These are phyloP conservation scores for Epinephelus moara DNA, from an alignment of 2,113 vertebrate genomes.

Conservation along the genomic window DNA sequence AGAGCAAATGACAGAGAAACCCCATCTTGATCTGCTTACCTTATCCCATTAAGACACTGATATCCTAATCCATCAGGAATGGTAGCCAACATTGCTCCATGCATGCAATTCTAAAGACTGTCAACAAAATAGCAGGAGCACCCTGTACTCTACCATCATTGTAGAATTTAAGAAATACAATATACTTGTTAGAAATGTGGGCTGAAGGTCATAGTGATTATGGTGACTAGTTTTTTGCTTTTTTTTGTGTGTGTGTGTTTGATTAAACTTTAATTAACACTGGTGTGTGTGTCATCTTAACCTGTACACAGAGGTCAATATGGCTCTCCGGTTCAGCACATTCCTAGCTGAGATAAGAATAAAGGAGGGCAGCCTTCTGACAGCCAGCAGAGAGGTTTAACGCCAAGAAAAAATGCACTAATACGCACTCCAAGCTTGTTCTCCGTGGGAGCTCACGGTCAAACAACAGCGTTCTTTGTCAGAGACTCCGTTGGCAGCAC, in stretches of 20 bases:
- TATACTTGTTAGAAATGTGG: too few relatives aligned
- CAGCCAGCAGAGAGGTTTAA: conserved; percentile 51
- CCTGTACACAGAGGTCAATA: not conserved
- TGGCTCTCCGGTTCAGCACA: not conserved
- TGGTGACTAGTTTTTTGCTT: not conserved
- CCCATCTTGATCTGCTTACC: conserved; percentile 49
- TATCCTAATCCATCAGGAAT: conserved; percentile 50
- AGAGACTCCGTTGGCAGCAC: conserved; percentile 22
- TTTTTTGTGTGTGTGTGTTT: too few relatives aligned
- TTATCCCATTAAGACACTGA: conserved; percentile 63
- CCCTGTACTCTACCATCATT: too few relatives aligned
- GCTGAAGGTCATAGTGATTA: not conserved
- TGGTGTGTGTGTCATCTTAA: not conserved
- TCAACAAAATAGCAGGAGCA: not conserved
- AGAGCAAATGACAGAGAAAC: not conserved
- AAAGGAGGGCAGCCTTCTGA: conserved; percentile 13
- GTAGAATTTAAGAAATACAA: not conserved
- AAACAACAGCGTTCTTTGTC: conserved; percentile 62
- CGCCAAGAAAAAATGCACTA: conserved; percentile 46
- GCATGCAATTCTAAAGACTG: conserved; percentile 14
- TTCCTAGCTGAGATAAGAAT: conserved; percentile 34
- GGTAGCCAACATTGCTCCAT: not conserved
- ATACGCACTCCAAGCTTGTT: conserved; percentile 34
- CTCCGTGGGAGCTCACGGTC: conserved; percentile 28
- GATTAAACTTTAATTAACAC: not conserved